Base-by-base conservation (phyloP, 1,140 invertebrate species). In the Anadara kagoshimensis region DNA sequence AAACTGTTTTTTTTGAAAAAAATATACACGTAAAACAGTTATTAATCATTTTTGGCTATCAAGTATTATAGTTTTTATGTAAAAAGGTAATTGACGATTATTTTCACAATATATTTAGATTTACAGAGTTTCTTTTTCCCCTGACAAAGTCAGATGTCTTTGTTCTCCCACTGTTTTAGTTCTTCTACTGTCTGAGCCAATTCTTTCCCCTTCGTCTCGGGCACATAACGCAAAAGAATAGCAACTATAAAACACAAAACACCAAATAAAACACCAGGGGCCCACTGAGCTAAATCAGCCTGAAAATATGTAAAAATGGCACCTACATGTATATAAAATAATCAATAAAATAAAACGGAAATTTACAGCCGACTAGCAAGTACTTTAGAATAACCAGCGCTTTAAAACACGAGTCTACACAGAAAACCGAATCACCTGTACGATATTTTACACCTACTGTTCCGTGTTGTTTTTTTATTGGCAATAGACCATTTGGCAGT, bases 141-240 rank as follows among this genome's bases (percentile, higher is more conserved):
- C 7, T 36, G 29, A 36, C 7, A 7, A 36, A 36, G n/a, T 36
- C 29, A 36, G 29, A 36, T 36, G 2, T 2, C 7, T 7, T 36
- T 36, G 29, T 36, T 36, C n/a, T 36, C 29, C 49, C 49, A 51
- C 4, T 18, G 36, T 24, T 66, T 54, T 14, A 79, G 47, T 51
- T 80, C 78, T 26, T 65, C 59, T 24, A 80, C 24, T 29, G 69
- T 75, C 24, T 78, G 76, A 1, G 78, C 76, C 14, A 80, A 61
- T 49, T 71, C 63, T 41, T 53, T 69, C 2, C 73, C 76, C 12
- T 57, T 66, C 12, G 69, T 78, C 58, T 80, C 78, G 26, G 78
- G 78, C 24, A 80, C 45, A 29, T 65, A 58, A 7, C 64, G 26
- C 12, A 72, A 36, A 2, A 80, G 61, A 16, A 78, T 14, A 8